Conservation (phyloP, 2,797 vertebrate species). For the Xenopus petersii region DNA sequence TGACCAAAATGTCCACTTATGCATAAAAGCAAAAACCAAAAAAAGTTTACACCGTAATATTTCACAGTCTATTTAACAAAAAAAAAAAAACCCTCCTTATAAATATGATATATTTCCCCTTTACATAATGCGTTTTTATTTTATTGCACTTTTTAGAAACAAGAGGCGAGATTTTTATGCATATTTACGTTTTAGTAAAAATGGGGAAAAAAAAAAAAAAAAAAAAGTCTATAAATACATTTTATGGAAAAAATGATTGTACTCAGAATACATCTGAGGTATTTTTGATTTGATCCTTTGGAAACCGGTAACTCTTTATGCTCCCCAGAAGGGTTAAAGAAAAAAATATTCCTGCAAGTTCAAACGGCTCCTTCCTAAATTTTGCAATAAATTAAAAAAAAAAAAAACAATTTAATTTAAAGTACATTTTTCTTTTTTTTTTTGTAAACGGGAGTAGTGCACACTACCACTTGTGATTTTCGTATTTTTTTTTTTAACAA, state of each 20-base stretch:
- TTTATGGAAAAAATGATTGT: constrained; percentile 64
- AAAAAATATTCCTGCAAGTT: constrained; percentile 69
- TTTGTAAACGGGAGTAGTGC: constrained; percentile 61
- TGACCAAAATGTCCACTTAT: too few species aligned
- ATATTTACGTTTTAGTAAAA: constrained; percentile 39
- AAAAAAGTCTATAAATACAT: background rate
- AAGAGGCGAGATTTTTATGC: background rate
- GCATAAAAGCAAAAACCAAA: too few species aligned
- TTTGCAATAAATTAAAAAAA: constrained; percentile 60
- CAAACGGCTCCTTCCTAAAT: constrained; percentile 62
- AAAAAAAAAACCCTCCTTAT: too few species aligned
- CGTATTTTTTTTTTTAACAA: constrained; percentile 51
- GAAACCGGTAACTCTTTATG: background rate
- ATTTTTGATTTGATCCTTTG: constrained; percentile 70
- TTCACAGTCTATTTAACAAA: too few species aligned
- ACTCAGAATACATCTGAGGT: constrained; percentile 80
- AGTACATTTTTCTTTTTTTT: constrained; percentile 53
- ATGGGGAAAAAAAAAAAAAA: constrained; percentile 65
- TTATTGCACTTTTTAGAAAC: constrained; percentile 10
- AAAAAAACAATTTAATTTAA: constrained; percentile 55
- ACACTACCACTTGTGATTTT: constrained; percentile 12
- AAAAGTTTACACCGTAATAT: too few species aligned
- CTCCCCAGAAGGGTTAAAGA: too few species aligned
- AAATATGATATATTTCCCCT: too few species aligned
- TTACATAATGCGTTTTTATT: too few species aligned